These are phyloP conservation scores for Neosilurus hyrtlii DNA, from an alignment of 2,797 vertebrate species.

Conservation along the genomic window DNA sequence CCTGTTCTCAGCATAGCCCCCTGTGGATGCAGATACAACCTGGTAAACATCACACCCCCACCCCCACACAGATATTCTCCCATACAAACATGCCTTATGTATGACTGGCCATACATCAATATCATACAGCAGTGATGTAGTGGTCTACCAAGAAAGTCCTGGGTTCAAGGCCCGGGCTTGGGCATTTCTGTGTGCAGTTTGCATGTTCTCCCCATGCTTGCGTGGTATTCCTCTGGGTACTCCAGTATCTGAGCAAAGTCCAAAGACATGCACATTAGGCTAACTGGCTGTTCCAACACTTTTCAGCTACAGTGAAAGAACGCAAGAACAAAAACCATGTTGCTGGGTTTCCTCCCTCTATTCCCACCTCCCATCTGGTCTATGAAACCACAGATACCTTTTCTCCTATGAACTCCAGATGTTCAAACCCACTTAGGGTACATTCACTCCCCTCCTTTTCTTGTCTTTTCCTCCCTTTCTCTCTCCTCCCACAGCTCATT, in stretches of 20 bases:
- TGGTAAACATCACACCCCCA: conserved; percentile 29
- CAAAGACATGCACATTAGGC: no score
- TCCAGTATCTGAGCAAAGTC: no score
- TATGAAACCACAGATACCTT: not conserved
- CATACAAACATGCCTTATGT: conserved; percentile 24
- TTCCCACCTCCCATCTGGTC: conserved; percentile 1
- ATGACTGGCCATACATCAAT: not conserved
- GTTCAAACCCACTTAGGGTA: conserved; percentile 4
- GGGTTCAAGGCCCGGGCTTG: no score
- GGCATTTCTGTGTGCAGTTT: no score
- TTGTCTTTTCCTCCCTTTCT: conserved; percentile 26
- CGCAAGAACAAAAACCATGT: conserved; percentile 43
- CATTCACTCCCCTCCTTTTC: conserved; percentile 1
- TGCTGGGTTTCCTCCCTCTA: conserved; percentile 38
- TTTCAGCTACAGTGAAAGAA: not conserved
- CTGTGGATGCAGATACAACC: conserved; percentile 5
- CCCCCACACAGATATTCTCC: not conserved
- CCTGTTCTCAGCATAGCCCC: conserved; percentile 27
- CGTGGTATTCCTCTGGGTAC: no score
- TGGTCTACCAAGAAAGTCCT: no score
- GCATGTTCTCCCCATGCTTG: no score
- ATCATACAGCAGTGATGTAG: not conserved
- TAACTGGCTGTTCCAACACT: not conserved
- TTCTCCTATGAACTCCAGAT: not conserved
- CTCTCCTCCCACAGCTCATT: conserved; percentile 31